A percentile compares a stretch with the other conserved stretches of the same genome.
Evolutionary conservation across 2,113 vertebrate species (phyloP).

Genomic region (Calonectris borealis): DNA sequence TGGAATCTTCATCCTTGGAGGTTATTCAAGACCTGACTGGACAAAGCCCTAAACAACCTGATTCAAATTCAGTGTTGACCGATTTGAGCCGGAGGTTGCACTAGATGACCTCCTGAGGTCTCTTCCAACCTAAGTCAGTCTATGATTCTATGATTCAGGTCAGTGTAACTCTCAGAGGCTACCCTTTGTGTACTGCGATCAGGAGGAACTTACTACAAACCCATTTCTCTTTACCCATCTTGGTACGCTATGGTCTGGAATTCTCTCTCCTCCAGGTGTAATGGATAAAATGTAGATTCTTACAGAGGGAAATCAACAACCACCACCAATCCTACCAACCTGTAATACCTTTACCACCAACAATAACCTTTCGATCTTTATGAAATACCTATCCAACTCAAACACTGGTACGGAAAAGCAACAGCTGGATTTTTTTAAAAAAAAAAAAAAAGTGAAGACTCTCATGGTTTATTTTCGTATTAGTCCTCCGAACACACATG

Average conservation of each 20-base stretch:
- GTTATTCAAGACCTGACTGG: background rate
- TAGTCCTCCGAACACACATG: background rate
- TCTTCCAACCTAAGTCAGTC: background rate
- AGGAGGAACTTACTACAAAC: background rate
- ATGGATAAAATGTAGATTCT: background rate
- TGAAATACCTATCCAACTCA: background rate
- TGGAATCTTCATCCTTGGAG: background rate
- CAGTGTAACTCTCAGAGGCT: background rate
- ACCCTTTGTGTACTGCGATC: background rate
- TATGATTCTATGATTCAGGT: background rate
- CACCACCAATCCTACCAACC: background rate
- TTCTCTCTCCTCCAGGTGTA: background rate
- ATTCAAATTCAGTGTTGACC: background rate
- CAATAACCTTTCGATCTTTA: background rate
- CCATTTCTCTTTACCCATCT: background rate
- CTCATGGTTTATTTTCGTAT: background rate
- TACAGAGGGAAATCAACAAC: background rate
- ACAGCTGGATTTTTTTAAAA: background rate
- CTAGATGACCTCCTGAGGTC: background rate
- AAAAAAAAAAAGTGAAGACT: background rate
- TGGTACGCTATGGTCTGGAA: background rate
- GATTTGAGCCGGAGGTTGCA: background rate
- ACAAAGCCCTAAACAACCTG: background rate
- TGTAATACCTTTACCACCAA: background rate
- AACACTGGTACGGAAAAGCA: background rate